A percentile compares a stretch with the other conserved stretches of the same genome.
phyloP scores from a whole-genome alignment of 1,140 invertebrate species.

The Penaeus chinensis region DNA sequence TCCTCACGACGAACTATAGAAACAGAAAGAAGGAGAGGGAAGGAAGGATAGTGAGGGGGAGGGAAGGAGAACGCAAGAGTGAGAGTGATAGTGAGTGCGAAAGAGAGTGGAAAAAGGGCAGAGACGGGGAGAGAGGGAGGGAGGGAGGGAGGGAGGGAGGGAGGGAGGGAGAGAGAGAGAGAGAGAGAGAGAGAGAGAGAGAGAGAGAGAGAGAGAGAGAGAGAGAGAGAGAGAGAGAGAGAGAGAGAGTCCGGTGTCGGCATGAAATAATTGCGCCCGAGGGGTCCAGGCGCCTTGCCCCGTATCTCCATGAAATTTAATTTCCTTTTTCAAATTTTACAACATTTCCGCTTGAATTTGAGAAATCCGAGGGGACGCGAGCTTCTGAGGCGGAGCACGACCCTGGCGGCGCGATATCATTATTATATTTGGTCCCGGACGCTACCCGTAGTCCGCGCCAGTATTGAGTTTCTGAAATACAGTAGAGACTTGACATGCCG shows the following conservation, averaged over 20 bases:
- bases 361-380: conserved; percentile 35
- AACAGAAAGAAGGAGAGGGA: background rate
- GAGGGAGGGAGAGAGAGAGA: background rate
- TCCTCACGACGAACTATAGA: no score
- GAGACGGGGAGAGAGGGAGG: background rate
- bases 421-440: conserved; percentile 49
- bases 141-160: background rate
- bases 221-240: background rate
- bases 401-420: conserved; percentile 42
- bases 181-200: background rate
- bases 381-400: conserved; percentile 43
- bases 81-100: background rate
- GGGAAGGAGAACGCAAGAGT: background rate
- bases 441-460: conserved; percentile 28
- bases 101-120: no score
- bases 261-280: conserved; percentile 49
- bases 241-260: conserved; percentile 22
- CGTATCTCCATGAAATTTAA: conserved; percentile 56
- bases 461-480: conserved; percentile 48
- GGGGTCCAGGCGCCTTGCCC: conserved; percentile 34
- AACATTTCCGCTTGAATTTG: conserved; percentile 58
- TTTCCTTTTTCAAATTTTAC: conserved; percentile 59
- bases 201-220: background rate
- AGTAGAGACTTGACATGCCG: conserved; percentile 9
- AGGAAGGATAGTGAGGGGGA: background rate